Base-by-base conservation (phyloP, 2,797 vertebrate genomes). In the Acropternis orthonyx region DNA sequence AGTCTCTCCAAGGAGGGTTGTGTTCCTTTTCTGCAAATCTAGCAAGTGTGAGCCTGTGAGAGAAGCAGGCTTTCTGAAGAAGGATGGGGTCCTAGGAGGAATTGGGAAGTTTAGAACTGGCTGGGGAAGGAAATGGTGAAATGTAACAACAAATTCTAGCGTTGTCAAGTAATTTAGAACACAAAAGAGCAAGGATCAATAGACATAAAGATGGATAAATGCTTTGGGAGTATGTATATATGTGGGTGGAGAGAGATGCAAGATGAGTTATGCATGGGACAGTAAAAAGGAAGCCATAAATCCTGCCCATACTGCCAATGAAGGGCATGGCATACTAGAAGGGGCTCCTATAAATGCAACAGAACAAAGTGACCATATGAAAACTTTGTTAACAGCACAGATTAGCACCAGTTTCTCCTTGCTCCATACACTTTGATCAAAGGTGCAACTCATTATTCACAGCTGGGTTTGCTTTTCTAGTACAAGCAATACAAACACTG, bases 401-500 rank as follows among this genome's bases (percentile, higher is more conserved):
- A 77, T 89, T 71, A 93, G 34, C 52, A 85, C 52, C 39, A 85
- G 58, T 81, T 95, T 89, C 87, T 56, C 93, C 72, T 63, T 94
- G 72, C 65, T 89, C 69, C 51, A 88, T 67, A 61, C 36, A 43
- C 62, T 89, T 83, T 88, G 87, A 89, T 92, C 67, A 88, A 80
- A 56, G 65, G 84, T 91, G 51, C 37, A 91, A 88, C 34, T 95
- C 65, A 91, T 79, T 94, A 81, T 71, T 87, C 84, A 71, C 75
- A 92, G 56, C 56, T 96, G 75, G 26, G 27, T 91, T 82, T 89
- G 56, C 48, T 76, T 92, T 94, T 92, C 67, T n/a, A 91, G 89
- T 56, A 71, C 0, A 1, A 87, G 66, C 55, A 72, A 82, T 59
- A 80, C 56, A 93, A 92, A 61, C 34, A 28, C 20, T 10, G 2